Conservation (phyloP, 2,888 invertebrate species). For the Geophilus truncorum region DNA sequence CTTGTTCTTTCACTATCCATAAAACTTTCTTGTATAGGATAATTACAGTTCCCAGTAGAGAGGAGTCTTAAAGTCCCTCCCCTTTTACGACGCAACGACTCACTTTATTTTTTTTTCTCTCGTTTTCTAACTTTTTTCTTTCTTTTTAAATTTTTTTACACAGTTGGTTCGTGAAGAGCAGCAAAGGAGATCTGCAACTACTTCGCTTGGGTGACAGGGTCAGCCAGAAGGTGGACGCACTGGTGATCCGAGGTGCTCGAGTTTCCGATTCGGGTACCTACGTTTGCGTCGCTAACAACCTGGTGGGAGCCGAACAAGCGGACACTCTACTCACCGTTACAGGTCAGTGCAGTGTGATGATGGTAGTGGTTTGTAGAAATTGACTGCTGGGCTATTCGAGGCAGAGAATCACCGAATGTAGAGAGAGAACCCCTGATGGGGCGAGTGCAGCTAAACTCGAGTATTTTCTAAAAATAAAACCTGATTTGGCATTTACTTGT, state of each 20-base stretch:
- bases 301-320: slow-evolving; percentile 84
- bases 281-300: slow-evolving; percentile 88
- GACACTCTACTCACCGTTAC: slow-evolving; percentile 89
- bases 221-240: slow-evolving; percentile 86
- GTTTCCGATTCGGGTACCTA: slow-evolving; percentile 93
- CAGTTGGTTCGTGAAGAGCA: slow-evolving; percentile 30
- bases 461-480: background rate
- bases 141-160: slow-evolving; percentile 30
- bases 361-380: slow-evolving; percentile 12
- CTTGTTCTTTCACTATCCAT: slow-evolving; percentile 20
- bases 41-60: slow-evolving; percentile 22
- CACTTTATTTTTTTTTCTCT: background rate
- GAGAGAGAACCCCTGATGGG: slow-evolving; percentile 1
- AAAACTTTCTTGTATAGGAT: slow-evolving; percentile 27
- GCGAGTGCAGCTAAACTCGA: background rate
- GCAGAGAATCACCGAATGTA: background rate
- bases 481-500: background rate
- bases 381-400: slow-evolving; percentile 22
- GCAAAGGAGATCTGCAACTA: slow-evolving; percentile 49
- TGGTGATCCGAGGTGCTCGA: slow-evolving; percentile 84
- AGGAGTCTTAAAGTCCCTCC: slow-evolving; percentile 17
- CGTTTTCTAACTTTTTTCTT: background rate
- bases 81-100: slow-evolving; percentile 17
- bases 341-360: slow-evolving; percentile 46
- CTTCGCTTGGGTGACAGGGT: slow-evolving; percentile 80